Evolutionary conservation across 2,113 vertebrate species (phyloP), one percentile per base, ranked within the genome.

Genomic region (Urocitellus parryii): DNA sequence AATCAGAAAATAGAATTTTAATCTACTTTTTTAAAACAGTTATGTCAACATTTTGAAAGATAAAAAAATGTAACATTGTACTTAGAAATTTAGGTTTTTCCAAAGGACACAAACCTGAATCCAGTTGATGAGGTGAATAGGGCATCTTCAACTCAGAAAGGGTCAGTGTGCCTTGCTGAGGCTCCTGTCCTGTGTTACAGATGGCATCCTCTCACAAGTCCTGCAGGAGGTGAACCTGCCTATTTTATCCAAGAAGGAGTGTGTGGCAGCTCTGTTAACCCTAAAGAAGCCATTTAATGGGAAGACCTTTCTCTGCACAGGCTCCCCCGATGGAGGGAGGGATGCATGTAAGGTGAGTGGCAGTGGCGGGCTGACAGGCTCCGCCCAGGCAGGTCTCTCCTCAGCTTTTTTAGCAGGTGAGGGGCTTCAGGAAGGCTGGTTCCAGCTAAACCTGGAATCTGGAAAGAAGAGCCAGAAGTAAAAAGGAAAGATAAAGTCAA

Each of bases 301-400:
- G 72, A 96, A 97, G 85, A 99, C 99, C 2, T 97, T 99, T 25
- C 93, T 99, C 83, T 99, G 99, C 98, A 99, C 99, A 32, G 99
- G 99, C 14, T 99, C 99, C 85, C 99, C 99, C 80, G 98, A 97
- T 68, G 99, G 99, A 96, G 99, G 99, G 14, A 98, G 86, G 96
- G 99, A 99, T 80, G 99, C 99, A 18, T 99, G 99, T 90, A 99
- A 99, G 99, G 99, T 99, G 97, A 94, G 98, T 65, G 12, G 58
- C 20, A n/a, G 42, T 3, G 22, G 20, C 7, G 16, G 25, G 53
- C 34, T 74, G 48, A 32, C 22, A 37, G 39, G 80, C 34, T 63
- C 34, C 39, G 2, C 25, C 2, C 39, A 27, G 74, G 61, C 16
- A 68, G 32, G 18, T 34, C 37, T 79, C 20, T 27, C 70, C 9